phyloP scores from a whole-genome alignment of 2,113 vertebrate genomes.

The Cebus imitator region DNA sequence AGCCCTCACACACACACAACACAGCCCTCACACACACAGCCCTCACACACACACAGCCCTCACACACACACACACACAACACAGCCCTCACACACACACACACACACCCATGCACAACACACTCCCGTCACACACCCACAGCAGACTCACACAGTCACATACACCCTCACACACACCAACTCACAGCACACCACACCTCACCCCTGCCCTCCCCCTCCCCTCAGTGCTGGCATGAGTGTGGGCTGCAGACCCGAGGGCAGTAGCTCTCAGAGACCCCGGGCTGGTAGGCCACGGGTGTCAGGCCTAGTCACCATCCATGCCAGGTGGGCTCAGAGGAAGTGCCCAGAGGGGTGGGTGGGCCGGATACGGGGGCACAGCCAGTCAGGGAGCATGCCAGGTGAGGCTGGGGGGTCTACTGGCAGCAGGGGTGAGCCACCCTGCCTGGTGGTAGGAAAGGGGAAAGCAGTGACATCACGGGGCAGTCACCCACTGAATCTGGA shows the following conservation, averaged over 20 bases:
- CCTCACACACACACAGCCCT: not conserved
- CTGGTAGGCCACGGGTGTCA: rapidly evolving
- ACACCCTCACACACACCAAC: rapidly evolving
- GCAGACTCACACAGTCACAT: too few relatives aligned
- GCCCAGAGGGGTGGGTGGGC: not conserved
- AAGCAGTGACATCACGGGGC: not conserved
- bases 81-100: not conserved
- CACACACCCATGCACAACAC: too few relatives aligned
- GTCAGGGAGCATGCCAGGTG: rapidly evolving
- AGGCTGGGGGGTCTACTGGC: not conserved
- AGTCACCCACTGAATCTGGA: not conserved
- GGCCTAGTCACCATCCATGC: not conserved
- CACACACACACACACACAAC: not conserved
- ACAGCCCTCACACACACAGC: too few relatives aligned
- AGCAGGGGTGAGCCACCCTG: rapidly evolving
- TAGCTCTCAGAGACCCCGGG: not conserved
- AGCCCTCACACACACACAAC: not conserved
- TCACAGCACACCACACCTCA: not conserved
- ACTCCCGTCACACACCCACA: not conserved
- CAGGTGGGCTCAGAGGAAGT: not conserved
- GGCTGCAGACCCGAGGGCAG: rapidly evolving
- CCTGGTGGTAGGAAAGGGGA: rapidly evolving
- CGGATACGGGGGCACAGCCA: not conserved
- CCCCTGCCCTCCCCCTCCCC: rapidly evolving
- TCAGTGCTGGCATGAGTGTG: rapidly evolving